Evolutionary conservation across 1,140 invertebrate species (phyloP).

Genomic region (Trissolcus basalis): DNA sequence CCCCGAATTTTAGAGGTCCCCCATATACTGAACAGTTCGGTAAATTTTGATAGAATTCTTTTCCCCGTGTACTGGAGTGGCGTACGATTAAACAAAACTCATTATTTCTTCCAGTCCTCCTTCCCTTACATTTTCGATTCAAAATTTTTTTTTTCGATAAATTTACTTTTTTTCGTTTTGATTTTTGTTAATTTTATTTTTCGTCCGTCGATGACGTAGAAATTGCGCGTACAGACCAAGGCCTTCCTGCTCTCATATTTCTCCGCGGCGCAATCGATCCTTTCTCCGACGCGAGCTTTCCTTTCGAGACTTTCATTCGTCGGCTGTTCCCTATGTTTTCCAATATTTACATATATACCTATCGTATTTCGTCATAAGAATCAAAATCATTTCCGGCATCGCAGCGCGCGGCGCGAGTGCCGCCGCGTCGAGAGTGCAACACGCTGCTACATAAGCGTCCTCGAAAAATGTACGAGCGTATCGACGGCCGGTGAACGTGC

Average conservation of each 20-base stretch:
- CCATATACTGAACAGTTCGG: too few relatives aligned
- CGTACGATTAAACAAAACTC: too few relatives aligned
- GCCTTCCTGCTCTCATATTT: slow-evolving; percentile 59
- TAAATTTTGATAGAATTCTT: too few relatives aligned
- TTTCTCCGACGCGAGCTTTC: slow-evolving; percentile 59
- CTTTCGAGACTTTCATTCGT: slow-evolving; percentile 61
- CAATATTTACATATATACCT: slow-evolving; percentile 54
- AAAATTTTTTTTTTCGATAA: too few relatives aligned
- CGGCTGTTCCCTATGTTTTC: slow-evolving; percentile 34
- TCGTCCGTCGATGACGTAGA: slow-evolving; percentile 28
- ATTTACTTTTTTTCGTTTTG: too few relatives aligned
- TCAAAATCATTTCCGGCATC: slow-evolving; percentile 41
- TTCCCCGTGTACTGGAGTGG: too few relatives aligned
- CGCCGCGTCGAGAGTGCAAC: too few relatives aligned
- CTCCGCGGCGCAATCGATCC: slow-evolving; percentile 54
- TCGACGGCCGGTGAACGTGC: slow-evolving; percentile 25
- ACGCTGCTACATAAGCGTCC: too few relatives aligned
- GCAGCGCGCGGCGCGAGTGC: too few relatives aligned
- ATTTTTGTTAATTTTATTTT: slow-evolving; percentile 19
- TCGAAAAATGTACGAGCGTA: slow-evolving; percentile 26
- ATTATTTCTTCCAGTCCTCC: too few relatives aligned
- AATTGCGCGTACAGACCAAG: slow-evolving; percentile 44
- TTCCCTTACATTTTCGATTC: too few relatives aligned
- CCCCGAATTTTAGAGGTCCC: too few relatives aligned
- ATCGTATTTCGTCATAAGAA: slow-evolving; percentile 40